A percentile compares a stretch with the other conserved stretches of the same genome.
These are phyloP conservation scores for Onychomys arenicola DNA, from an alignment of 2,797 vertebrate species.

Conservation along the genomic window DNA sequence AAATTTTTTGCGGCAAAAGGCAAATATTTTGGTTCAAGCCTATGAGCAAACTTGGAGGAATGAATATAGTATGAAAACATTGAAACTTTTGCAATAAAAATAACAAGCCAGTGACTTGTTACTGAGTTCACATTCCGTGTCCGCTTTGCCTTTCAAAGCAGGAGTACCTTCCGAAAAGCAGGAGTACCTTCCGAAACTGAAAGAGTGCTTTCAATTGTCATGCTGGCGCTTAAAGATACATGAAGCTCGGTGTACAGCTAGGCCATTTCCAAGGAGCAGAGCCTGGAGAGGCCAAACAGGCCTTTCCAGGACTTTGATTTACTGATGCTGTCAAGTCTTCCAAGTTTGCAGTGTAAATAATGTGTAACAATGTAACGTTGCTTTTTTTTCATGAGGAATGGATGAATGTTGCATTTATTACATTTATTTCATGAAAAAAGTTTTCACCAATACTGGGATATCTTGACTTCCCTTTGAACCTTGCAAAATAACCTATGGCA, in stretches of 20 bases:
- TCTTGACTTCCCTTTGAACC: constrained; percentile 71
- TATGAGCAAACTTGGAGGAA: constrained; percentile 58
- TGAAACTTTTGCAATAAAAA: constrained; percentile 67
- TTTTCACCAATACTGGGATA: constrained; percentile 72
- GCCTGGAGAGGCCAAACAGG: not conserved
- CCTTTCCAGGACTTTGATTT: not conserved
- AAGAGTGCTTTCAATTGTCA: constrained; percentile 64
- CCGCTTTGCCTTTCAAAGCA: constrained; percentile 78
- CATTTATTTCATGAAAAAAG: constrained; percentile 70
- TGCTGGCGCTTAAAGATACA: constrained; percentile 65
- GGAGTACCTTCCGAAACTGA: constrained; percentile 67
- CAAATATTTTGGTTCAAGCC: constrained; percentile 63
- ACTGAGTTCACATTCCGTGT: constrained; percentile 76
- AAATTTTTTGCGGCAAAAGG: constrained; percentile 69
- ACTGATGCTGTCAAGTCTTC: constrained; percentile 65
- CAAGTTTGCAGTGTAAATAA: constrained; percentile 79
- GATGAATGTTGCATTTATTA: constrained; percentile 60
- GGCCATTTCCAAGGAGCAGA: constrained; percentile 50
- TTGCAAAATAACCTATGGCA: constrained; percentile 76
- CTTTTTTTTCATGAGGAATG: constrained; percentile 72
- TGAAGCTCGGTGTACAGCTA: constrained; percentile 38
- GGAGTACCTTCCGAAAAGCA: constrained; percentile 71
- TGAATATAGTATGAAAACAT: constrained; percentile 62
- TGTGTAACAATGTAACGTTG: constrained; percentile 74
- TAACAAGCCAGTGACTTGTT: constrained; percentile 58